A percentile compares a stretch with the other conserved stretches of the same genome.
Conservation (phyloP, 2,113 vertebrate genomes). For the Empidonax alnorum region DNA sequence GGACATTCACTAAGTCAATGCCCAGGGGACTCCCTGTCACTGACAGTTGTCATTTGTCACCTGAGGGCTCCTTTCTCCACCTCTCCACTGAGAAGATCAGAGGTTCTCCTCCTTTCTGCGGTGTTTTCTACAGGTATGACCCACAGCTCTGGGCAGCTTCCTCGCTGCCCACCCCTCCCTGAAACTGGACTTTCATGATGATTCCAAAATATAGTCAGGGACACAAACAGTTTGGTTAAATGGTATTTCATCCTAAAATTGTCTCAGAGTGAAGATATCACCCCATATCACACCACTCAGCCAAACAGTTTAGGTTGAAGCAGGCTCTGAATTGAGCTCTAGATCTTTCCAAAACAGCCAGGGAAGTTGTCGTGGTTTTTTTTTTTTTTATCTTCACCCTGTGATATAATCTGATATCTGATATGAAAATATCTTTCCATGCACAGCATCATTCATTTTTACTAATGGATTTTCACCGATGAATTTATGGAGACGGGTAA, state of each 20-base stretch:
- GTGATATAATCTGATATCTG: not conserved
- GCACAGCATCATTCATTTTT: not conserved
- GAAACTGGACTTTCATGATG: not conserved
- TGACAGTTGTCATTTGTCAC: not conserved
- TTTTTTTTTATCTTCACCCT: not conserved
- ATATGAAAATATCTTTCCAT: not conserved
- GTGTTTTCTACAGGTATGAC: not conserved
- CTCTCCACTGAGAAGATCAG: not conserved
- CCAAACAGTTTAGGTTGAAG: not conserved
- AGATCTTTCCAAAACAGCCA: not conserved
- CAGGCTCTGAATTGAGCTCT: not conserved
- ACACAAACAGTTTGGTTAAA: not conserved
- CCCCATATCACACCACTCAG: not conserved
- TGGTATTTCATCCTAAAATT: not conserved
- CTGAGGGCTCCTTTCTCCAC: not conserved
- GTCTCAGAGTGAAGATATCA: not conserved
- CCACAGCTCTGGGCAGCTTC: not conserved
- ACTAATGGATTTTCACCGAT: not conserved
- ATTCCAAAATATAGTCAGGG: not conserved
- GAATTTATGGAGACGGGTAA: not conserved
- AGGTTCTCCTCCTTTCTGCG: not conserved
- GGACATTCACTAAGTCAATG: fast-evolving
- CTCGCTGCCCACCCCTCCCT: not conserved
- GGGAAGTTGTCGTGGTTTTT: not conserved
- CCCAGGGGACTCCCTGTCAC: not conserved